Evolutionary conservation across 2,888 invertebrate genomes (phyloP), one percentile per base, ranked within the genome.

Genomic region (Danaus chrysippus): DNA sequence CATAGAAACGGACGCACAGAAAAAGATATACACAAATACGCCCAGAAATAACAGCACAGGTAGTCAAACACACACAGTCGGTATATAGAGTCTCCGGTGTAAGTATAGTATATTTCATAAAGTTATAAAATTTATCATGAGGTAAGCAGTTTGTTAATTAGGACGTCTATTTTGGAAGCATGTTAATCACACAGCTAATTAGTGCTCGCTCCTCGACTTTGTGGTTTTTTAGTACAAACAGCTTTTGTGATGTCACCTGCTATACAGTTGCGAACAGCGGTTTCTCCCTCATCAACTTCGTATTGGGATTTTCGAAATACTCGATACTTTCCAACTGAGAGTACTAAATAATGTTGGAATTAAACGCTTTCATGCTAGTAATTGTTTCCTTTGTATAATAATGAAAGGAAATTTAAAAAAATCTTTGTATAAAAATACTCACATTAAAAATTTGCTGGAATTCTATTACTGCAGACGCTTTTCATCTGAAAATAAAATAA

Each of bases 401-500:
- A 49, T 17, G 15, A 10, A 17, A 17, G 17, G 49, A 10, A 17
- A 49, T 17, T 49, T 49, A 11, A 49, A 17, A 49, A 49, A 49
- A 49, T 49, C 10, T 49, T 17, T 49, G 10, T 15, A 17, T 15
- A 11, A 49, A 11, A 13, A 56, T n/a, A 17, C 64, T 66, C 61
- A 69, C 69, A 68, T 69, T 61, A 69, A 58, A 62, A 56, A 54
- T 59, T 58, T 56, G 62, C 55, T 56, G 63, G 62, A 65, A 59
- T 59, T 46, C 58, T 55, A 57, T 23, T 41, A 49, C 65, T 56
- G 62, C 59, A 64, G 61, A 54, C 59, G 54, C 58, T 67, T 69
- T 44, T 68, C 69, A 69, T 69, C 69, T 69, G 69, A 54, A 69
- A 69, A 58, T 41, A 62, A 59, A 56, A 64, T 12, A 42, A 69